A percentile compares a stretch with the other conserved stretches of the same genome.
These are phyloP conservation scores for Pluvianellus socialis DNA, from an alignment of 2,113 vertebrate genomes.

Conservation along the genomic window DNA sequence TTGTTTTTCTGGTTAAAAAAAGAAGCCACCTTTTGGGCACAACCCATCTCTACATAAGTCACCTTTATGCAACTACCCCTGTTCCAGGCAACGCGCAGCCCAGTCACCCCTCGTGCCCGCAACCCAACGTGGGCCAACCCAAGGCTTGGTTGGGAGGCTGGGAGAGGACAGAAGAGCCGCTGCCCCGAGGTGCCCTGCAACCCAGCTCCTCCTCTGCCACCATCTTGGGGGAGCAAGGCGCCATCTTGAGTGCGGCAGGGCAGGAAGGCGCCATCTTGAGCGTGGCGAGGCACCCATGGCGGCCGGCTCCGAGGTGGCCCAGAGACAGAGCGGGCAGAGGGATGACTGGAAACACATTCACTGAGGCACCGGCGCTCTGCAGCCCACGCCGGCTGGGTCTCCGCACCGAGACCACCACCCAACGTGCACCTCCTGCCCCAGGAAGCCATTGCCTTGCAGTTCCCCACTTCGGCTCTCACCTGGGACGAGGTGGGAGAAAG, in stretches of 20 bases:
- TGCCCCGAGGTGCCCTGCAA: rapidly evolving
- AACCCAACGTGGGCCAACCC: neutral
- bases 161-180: rapidly evolving
- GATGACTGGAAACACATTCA: rapidly evolving
- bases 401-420: neutral
- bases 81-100: neutral
- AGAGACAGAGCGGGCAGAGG: neutral
- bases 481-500: neutral
- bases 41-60: neutral
- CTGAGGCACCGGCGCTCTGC: rapidly evolving
- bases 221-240: neutral
- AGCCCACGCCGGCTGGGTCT: rapidly evolving
- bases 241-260: neutral
- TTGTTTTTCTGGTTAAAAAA: neutral
- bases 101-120: conserved; percentile 82
- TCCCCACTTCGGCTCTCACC: neutral
- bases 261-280: neutral
- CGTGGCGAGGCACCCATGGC: rapidly evolving
- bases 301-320: rapidly evolving
- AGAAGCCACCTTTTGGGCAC: neutral
- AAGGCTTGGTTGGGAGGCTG: rapidly evolving
- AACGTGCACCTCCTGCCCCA: rapidly evolving
- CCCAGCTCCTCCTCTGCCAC: neutral
- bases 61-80: neutral
- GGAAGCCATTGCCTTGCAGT: rapidly evolving